Base-by-base conservation (phyloP, 2,888 invertebrate genomes). In the Drosophila yooni region DNA sequence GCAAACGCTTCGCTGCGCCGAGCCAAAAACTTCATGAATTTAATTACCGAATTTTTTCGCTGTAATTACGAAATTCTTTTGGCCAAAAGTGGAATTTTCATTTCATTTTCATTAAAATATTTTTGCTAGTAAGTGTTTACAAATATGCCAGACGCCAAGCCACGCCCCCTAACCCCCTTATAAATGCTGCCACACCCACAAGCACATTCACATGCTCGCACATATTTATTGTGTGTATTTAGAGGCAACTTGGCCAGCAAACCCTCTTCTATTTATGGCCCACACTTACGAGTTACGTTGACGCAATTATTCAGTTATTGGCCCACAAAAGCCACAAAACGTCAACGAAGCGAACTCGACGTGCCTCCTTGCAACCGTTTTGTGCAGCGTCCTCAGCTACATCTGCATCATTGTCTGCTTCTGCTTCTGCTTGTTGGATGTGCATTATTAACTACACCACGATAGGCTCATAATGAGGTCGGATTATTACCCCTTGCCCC, bases 61-160 rank as follows among this genome's bases (percentile, higher is more conserved):
- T 89, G 89, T 87, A 89, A 87, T 87, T 87, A 87, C 88, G 76
- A 87, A 88, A 87, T 87, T 87, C 87, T 88, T 87, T 88, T 89
- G 89, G 86, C 88, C 76, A 71, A 89, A 86, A 84, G 74, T 74
- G 85, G 85, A 86, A 86, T 86, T 86, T 89, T 86, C 88, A 87
- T 86, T 86, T 86, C 82, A 76, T 89, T 86, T 86, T 86, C 85
- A 86, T 86, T 86, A 86, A 86, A 86, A 86, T 86, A 86, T 86
- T 89, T 87, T 53, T 60, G 76, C 82, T 76, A 76, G 85, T 71
- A 89, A 89, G 76, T 89, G 82, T 85, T 89, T 79, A 84, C 86
- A 81, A 88, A 87, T 87, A 83, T 87, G 83, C 84, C 76, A 76
- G 57, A 64, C 63, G 31, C 48, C 50, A 54, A 50, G 59, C 58